phyloP scores from a whole-genome alignment of 2,113 vertebrate genomes.

The Ahaetulla prasina region DNA sequence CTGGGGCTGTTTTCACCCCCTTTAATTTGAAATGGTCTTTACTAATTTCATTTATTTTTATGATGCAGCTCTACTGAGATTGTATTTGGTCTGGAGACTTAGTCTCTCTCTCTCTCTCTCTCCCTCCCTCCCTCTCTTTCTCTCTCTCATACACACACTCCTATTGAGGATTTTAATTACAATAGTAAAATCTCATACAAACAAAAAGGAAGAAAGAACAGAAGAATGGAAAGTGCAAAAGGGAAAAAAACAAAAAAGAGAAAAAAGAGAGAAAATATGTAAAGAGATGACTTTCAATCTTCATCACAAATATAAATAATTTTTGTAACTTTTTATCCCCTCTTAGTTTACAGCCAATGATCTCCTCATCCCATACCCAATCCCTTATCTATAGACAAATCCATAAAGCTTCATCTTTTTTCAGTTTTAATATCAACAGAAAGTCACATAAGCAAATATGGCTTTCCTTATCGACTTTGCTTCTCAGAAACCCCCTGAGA shows the following conservation, averaged over 20 bases:
- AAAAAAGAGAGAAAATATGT: background rate
- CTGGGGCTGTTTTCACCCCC: background rate
- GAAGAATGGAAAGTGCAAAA: background rate
- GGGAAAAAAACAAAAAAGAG: background rate
- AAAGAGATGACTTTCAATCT: background rate
- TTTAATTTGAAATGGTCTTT: background rate
- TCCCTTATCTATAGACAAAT: background rate
- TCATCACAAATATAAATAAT: background rate
- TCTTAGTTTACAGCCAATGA: background rate
- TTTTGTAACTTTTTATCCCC: background rate
- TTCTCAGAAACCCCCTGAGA: background rate
- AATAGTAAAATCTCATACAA: background rate
- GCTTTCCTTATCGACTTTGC: background rate
- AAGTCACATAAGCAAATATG: background rate
- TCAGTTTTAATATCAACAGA: background rate
- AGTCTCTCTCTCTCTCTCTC: background rate
- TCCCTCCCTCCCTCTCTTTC: background rate
- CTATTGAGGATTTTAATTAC: background rate
- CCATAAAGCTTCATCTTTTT: background rate
- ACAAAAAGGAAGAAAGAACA: background rate
- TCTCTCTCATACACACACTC: no score
- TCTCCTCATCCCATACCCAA: background rate
- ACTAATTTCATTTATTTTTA: background rate
- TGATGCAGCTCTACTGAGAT: background rate
- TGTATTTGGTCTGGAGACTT: background rate